Percentiles rank a stretch among this genome's conserved stretches.
phyloP scores from a whole-genome alignment of 2,888 invertebrate species.

The Agrenia bidenticulata region DNA sequence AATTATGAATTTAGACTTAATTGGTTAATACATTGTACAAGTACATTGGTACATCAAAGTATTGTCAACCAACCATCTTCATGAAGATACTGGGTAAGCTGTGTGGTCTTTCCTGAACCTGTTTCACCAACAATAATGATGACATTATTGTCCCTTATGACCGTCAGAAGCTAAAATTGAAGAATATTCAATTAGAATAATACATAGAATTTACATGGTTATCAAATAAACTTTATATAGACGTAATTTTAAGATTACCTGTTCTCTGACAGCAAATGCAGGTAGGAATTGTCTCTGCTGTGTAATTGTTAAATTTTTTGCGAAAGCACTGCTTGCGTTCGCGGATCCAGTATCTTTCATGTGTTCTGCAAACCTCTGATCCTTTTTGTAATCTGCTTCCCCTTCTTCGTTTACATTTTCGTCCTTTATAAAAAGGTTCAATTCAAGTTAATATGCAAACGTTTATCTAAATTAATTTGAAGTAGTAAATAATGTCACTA shows the following conservation, averaged over 20 bases:
- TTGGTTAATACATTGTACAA: too few species aligned
- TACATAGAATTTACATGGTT: too few species aligned
- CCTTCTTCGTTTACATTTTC: conserved; percentile 66
- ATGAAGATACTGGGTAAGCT: conserved; percentile 93
- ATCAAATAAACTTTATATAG: too few species aligned
- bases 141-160: conserved; percentile 89
- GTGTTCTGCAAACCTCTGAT: conserved; percentile 95
- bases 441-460: too few species aligned
- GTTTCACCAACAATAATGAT: conserved; percentile 94
- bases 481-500: too few species aligned
- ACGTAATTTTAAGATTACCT: conserved; percentile 58
- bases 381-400: conserved; percentile 82
- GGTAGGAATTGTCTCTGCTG: conserved; percentile 92
- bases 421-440: conserved; percentile 55
- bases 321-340: conserved; percentile 74
- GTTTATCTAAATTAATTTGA: too few species aligned
- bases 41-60: too few species aligned
- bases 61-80: conserved; percentile 72
- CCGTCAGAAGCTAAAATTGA: conserved; percentile 67
- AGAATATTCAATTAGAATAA: too few species aligned
- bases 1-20: background rate
- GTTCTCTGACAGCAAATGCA: conserved; percentile 91
- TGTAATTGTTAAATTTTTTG: conserved; percentile 75
- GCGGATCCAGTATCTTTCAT: conserved; percentile 68
- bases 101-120: conserved; percentile 97